Percentiles rank a stretch among this genome's conserved stretches.
Evolutionary conservation across 1,140 invertebrate genomes (phyloP).

Genomic region (Pachyrhynchus sulphureomaculatus): DNA sequence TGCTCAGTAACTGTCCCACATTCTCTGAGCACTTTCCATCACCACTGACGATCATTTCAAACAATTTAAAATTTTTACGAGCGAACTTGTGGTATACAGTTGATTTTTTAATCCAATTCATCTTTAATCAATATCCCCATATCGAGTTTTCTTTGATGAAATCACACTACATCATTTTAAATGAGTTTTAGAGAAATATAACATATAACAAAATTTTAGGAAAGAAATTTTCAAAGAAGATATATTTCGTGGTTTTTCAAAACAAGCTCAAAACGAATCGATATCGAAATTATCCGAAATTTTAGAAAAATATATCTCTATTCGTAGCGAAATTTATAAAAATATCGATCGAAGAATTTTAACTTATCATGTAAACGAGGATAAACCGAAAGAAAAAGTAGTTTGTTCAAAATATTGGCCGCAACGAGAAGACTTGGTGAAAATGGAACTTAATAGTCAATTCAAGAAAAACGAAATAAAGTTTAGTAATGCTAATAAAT

Average conservation of each 20-base stretch:
- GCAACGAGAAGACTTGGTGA: background rate
- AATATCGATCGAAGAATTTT: background rate
- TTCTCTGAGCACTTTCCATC: too few relatives aligned
- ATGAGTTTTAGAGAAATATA: too few relatives aligned
- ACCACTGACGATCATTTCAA: too few relatives aligned
- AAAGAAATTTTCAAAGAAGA: background rate
- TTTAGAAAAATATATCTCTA: background rate
- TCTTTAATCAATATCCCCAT: too few relatives aligned
- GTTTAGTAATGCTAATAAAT: background rate
- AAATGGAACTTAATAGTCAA: background rate
- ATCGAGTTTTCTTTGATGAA: too few relatives aligned
- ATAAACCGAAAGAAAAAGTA: background rate
- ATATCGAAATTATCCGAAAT: background rate
- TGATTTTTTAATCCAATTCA: too few relatives aligned
- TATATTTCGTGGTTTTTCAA: background rate
- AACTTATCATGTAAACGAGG: background rate
- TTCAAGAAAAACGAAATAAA: background rate
- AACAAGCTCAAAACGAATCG: background rate
- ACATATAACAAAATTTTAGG: too few relatives aligned
- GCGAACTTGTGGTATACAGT: too few relatives aligned
- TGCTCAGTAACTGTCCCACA: too few relatives aligned
- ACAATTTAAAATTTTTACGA: too few relatives aligned
- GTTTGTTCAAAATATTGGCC: conserved; percentile 2
- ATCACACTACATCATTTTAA: too few relatives aligned
- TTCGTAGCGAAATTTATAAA: background rate